phyloP scores from a whole-genome alignment of 1,140 invertebrate genomes.

The Leptinotarsa defecta region DNA sequence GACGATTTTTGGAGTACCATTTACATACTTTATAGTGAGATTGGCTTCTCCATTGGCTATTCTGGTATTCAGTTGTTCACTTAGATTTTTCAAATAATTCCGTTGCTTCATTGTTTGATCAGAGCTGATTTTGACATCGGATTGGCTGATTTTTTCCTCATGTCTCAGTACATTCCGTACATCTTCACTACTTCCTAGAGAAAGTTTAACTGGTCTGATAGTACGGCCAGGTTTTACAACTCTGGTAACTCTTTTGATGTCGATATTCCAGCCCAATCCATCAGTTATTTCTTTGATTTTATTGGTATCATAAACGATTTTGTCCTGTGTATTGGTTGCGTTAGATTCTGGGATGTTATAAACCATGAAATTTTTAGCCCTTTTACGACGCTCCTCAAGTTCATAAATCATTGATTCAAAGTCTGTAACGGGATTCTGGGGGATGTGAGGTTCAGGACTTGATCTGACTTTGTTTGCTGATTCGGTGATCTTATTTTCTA shows the following conservation, averaged over 20 bases:
- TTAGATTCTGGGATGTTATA: slow-evolving; percentile 7
- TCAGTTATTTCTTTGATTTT: not conserved
- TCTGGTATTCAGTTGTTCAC: too few species aligned
- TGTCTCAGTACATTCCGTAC: not conserved
- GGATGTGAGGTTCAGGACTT: not conserved
- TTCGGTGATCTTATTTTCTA: not conserved
- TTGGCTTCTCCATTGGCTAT: too few species aligned
- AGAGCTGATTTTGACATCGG: not conserved
- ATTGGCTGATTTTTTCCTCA: not conserved
- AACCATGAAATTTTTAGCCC: not conserved
- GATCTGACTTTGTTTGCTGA: not conserved
- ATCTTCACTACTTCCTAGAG: not conserved
- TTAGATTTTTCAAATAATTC: not conserved
- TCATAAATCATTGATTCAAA: slow-evolving; percentile 4
- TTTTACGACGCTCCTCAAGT: not conserved
- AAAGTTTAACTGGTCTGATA: not conserved
- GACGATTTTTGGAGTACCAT: too few species aligned
- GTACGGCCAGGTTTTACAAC: not conserved
- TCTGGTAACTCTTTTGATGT: not conserved
- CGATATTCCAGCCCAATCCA: not conserved
- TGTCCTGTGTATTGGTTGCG: not conserved
- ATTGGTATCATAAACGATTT: not conserved
- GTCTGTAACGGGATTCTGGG: not conserved
- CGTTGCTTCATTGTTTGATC: not conserved
- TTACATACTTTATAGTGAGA: too few species aligned